phyloP scores from a whole-genome alignment of 1,140 invertebrate species.

The Micrasema longulum region DNA sequence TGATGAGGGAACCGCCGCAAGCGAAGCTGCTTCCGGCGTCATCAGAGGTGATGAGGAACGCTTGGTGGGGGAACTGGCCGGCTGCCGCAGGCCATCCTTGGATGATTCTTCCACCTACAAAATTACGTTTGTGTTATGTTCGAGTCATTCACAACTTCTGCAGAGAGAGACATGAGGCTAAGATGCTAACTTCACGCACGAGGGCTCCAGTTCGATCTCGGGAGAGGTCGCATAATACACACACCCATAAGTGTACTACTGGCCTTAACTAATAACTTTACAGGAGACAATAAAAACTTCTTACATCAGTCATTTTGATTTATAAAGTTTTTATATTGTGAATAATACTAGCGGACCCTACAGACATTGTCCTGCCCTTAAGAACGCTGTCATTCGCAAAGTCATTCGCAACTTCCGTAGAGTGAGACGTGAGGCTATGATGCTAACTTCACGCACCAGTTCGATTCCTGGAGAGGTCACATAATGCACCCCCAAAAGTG shows the following conservation, averaged over 20 bases:
- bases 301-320: neutral
- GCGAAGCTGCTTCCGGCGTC: conserved; percentile 1
- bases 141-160: neutral
- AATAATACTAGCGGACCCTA: too few relatives aligned
- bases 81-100: conserved; percentile 23
- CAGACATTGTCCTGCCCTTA: too few relatives aligned
- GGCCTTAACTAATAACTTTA: too few relatives aligned
- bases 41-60: conserved; percentile 55
- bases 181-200: too few relatives aligned
- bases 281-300: too few relatives aligned
- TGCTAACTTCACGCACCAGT: too few relatives aligned
- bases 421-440: neutral
- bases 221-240: neutral
- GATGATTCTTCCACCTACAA: conserved; percentile 24
- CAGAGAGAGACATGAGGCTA: neutral
- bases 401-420: too few relatives aligned
- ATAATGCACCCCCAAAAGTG: neutral
- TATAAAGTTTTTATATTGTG: neutral
- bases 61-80: conserved; percentile 61
- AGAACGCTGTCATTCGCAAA: too few relatives aligned
- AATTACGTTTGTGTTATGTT: neutral
- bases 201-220: neutral
- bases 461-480: neutral
- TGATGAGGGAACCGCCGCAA: conserved; percentile 66
- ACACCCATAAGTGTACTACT: neutral